These are phyloP conservation scores for Bryconaethiops microstoma DNA, from an alignment of 2,797 vertebrate species.

Conservation along the genomic window DNA sequence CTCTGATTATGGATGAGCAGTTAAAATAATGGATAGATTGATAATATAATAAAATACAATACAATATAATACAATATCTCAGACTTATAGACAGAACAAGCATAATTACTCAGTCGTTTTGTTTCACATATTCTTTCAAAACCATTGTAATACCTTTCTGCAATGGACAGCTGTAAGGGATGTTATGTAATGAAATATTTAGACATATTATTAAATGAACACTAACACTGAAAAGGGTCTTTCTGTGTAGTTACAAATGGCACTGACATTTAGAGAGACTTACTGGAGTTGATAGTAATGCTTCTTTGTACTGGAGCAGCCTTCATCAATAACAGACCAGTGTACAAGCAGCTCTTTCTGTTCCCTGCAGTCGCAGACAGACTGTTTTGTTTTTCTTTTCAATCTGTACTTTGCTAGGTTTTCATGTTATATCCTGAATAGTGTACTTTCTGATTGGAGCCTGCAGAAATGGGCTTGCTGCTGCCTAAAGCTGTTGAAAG, in stretches of 20 bases:
- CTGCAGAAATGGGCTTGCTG: background rate
- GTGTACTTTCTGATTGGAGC: background rate
- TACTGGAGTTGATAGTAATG: background rate
- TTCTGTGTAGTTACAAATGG: background rate
- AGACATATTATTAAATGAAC: background rate
- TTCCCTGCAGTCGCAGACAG: background rate
- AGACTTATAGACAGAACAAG: background rate
- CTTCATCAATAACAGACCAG: background rate
- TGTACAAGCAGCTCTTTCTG: background rate
- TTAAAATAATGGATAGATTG: no score
- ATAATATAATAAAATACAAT: no score
- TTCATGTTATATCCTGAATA: background rate
- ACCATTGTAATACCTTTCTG: no score
- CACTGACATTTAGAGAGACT: background rate
- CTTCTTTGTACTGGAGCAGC: background rate
- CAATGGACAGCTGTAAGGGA: background rate
- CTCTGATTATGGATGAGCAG: no score
- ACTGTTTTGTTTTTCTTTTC: background rate
- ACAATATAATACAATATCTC: no score
- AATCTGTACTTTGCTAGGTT: background rate
- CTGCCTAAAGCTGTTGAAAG: background rate
- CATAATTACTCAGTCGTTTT: background rate
- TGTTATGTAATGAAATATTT: background rate
- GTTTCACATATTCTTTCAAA: background rate
- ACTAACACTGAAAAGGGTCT: background rate